phyloP scores from a whole-genome alignment of 35 echinoderm and acorn worm genomes.

The Heliocidaris tuberculata region DNA sequence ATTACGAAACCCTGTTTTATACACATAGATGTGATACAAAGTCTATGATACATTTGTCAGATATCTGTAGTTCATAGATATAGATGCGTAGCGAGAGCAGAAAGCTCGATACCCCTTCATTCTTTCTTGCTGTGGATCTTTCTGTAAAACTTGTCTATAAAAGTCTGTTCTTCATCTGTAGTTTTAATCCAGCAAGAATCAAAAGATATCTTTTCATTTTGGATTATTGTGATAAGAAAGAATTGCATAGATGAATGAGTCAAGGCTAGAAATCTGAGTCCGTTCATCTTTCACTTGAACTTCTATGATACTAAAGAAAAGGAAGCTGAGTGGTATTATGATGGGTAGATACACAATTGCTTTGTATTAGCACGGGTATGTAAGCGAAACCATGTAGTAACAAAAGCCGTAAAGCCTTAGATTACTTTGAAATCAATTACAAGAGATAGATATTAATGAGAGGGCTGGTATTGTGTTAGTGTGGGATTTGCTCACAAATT shows the following conservation, averaged over 20 bases:
- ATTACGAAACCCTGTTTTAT: no score
- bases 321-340: neutral
- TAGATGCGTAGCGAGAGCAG: no score
- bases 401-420: conserved; percentile 1
- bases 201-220: neutral
- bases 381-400: neutral
- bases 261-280: neutral
- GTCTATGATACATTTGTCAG: no score
- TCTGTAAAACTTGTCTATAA: no score
- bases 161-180: no score
- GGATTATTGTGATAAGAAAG: neutral
- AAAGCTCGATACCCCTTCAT: no score
- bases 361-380: neutral
- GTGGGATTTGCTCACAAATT: neutral
- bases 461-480: conserved; percentile 1
- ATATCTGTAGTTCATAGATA: no score
- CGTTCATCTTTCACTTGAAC: neutral
- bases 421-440: conserved; percentile 13
- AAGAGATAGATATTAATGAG: neutral
- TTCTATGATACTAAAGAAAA: neutral
- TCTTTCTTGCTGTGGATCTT: no score
- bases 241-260: neutral
- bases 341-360: neutral
- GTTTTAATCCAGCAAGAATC: neutral
- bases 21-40: no score